A percentile compares a stretch with the other conserved stretches of the same genome.
Conservation (phyloP, 2,797 vertebrate species). For the Pelochelys cantorii region DNA sequence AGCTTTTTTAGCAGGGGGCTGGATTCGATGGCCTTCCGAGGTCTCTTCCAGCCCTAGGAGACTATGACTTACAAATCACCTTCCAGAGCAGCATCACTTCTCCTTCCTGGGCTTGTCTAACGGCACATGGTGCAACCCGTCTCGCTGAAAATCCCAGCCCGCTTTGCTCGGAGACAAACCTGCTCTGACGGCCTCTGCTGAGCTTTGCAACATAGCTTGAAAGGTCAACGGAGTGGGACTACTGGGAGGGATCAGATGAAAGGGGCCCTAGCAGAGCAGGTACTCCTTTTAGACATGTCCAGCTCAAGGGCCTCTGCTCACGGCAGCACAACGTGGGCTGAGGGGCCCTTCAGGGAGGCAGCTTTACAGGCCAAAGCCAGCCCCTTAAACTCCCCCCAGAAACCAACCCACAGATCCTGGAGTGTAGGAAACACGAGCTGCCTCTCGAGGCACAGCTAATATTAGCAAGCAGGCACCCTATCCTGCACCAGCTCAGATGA, state of each 20-base stretch:
- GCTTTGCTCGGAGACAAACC: neutral
- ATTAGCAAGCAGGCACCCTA: neutral
- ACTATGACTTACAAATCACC: neutral
- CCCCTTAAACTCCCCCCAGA: neutral
- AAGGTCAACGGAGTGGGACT: rapidly evolving
- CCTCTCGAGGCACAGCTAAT: rapidly evolving
- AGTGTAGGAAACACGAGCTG: neutral
- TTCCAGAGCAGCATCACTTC: neutral
- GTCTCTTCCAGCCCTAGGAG: too few species aligned
- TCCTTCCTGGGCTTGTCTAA: neutral
- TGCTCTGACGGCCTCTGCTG: rapidly evolving
- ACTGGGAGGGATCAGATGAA: neutral
- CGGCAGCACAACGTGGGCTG: neutral
- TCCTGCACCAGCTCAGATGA: neutral
- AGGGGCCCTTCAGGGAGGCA: rapidly evolving
- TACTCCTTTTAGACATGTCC: rapidly evolving
- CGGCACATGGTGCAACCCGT: neutral
- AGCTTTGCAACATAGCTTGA: neutral
- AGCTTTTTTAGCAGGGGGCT: too few species aligned
- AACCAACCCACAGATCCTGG: neutral
- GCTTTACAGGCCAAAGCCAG: neutral
- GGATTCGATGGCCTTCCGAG: too few species aligned
- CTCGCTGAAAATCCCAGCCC: neutral
- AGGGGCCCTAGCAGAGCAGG: neutral
- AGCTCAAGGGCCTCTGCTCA: neutral